Evolutionary conservation across 2,797 vertebrate species (phyloP).

Genomic region (Tapera naevia): DNA sequence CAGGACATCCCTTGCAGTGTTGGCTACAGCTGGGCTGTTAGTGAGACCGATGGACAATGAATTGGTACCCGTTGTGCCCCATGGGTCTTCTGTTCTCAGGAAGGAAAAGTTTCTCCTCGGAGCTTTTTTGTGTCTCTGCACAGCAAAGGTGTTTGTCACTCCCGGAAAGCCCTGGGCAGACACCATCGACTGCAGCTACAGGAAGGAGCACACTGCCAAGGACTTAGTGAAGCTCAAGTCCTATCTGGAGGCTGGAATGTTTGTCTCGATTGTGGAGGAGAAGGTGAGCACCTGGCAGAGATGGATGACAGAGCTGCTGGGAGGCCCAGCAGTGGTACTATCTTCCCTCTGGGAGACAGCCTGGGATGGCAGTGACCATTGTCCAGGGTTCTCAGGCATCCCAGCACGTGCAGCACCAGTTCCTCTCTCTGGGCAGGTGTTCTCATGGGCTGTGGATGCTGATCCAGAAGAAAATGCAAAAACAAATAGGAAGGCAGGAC

Average conservation of each 20-base stretch:
- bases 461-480: slow-evolving; percentile 20
- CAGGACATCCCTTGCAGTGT: neutral
- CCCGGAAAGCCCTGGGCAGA: slow-evolving; percentile 76
- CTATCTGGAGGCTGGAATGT: slow-evolving; percentile 79
- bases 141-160: slow-evolving; percentile 77
- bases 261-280: slow-evolving; percentile 80
- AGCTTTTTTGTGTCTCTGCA: neutral
- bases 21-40: neutral
- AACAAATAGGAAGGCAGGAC: slow-evolving; percentile 31
- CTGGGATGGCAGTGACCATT: neutral
- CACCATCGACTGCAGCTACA: slow-evolving; percentile 73
- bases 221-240: slow-evolving; percentile 80
- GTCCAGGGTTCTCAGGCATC: fast-evolving
- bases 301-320: neutral
- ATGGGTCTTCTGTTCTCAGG: neutral
- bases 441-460: slow-evolving; percentile 76
- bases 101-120: neutral
- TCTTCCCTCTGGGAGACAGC: neutral
- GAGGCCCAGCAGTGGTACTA: neutral
- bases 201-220: slow-evolving; percentile 49
- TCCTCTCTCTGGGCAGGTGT: slow-evolving; percentile 62
- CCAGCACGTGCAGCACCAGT: neutral
- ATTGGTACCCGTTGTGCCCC: fast-evolving
- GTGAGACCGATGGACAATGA: neutral
- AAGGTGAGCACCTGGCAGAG: slow-evolving; percentile 74